Conservation (phyloP, 2,797 vertebrate species). For the Ceyx erithaca region DNA sequence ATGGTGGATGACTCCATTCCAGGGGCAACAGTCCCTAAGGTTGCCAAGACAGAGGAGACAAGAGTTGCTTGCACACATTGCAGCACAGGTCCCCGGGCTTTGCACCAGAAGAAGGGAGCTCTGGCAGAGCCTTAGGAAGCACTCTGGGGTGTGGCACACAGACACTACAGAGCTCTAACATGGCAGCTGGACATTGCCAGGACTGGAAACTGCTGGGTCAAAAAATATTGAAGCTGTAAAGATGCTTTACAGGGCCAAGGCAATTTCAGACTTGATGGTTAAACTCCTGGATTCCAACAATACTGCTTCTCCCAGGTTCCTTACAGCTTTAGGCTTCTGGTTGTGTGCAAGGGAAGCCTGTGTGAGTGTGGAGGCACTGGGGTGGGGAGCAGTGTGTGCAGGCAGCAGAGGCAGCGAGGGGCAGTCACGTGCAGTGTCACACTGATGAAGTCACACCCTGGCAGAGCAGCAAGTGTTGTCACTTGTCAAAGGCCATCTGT, state of each 20-base stretch:
- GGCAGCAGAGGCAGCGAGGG: constrained; percentile 59
- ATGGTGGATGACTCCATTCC: constrained; percentile 26
- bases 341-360: neutral
- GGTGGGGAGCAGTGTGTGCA: constrained; percentile 9
- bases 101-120: neutral
- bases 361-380: neutral
- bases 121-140: neutral
- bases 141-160: too few species aligned
- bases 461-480: constrained; percentile 66
- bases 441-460: constrained; percentile 70
- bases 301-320: neutral
- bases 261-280: neutral
- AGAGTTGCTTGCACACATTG: neutral
- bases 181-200: neutral
- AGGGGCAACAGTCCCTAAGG: neutral
- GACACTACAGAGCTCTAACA: neutral
- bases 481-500: constrained; percentile 72
- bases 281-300: neutral
- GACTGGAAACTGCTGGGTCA: neutral
- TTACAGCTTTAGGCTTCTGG: neutral
- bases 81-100: neutral
- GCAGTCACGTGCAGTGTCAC: constrained; percentile 63
- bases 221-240: neutral
- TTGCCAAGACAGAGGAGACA: neutral
- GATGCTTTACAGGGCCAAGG: neutral